Percentiles rank a stretch among this genome's conserved stretches.
Conservation (phyloP, 1,140 invertebrate genomes). For the Eubasilissa regina region DNA sequence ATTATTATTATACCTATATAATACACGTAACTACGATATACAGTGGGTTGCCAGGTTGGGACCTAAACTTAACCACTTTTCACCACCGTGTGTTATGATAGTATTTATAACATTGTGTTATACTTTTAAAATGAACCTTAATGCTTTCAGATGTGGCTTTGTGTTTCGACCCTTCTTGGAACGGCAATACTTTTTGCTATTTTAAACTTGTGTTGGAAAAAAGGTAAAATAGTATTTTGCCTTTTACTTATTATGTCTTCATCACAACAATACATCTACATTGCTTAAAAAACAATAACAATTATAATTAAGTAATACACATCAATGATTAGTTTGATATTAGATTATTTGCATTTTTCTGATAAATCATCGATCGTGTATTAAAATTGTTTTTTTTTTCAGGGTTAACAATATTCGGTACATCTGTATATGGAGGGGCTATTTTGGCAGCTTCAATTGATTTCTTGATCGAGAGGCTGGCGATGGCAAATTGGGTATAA, state of each 20-base stretch:
- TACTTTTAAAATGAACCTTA: constrained; percentile 20
- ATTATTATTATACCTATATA: no score
- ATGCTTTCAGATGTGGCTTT: constrained; percentile 76
- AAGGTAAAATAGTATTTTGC: constrained; percentile 67
- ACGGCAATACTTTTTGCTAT: constrained; percentile 81
- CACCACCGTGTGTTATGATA: no score
- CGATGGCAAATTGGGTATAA: constrained; percentile 80
- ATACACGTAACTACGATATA: no score
- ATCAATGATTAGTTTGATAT: no score
- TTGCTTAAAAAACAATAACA: neutral
- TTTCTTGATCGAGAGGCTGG: constrained; percentile 83
- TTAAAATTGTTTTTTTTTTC: constrained; percentile 62
- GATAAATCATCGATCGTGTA: no score
- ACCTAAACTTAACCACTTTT: no score
- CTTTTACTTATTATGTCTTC: constrained; percentile 47
- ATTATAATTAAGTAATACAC: no score
- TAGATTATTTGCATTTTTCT: no score
- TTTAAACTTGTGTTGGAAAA: constrained; percentile 83
- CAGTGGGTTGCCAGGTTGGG: no score
- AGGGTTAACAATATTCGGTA: constrained; percentile 84
- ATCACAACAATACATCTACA: neutral
- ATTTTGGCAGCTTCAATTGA: constrained; percentile 81
- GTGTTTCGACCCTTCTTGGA: constrained; percentile 78
- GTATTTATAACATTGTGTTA: no score
- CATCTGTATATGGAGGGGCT: constrained; percentile 83